Evolutionary conservation across 2,888 invertebrate genomes (phyloP).

Genomic region (Nephrotoma appendiculata): DNA sequence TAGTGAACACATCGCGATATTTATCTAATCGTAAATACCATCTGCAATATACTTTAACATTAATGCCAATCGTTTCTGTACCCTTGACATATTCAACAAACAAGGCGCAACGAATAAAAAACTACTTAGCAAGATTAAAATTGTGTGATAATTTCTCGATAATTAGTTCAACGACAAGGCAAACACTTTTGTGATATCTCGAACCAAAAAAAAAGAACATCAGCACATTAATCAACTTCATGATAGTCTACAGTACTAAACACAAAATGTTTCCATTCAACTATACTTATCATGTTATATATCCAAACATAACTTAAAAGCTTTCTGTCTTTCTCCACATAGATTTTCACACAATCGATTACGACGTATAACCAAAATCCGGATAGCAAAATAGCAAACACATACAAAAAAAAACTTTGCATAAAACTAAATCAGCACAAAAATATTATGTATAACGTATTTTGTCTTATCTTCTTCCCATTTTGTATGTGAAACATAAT

Average conservation of each 20-base stretch:
- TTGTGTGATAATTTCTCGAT: background rate
- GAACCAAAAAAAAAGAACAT: background rate
- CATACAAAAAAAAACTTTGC: background rate
- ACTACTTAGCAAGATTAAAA: too few relatives aligned
- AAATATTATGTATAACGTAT: background rate
- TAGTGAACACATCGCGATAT: too few relatives aligned
- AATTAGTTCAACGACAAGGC: background rate
- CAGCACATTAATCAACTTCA: background rate
- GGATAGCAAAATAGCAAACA: background rate
- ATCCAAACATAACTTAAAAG: background rate
- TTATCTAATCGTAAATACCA: too few relatives aligned
- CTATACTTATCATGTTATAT: background rate
- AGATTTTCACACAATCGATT: background rate
- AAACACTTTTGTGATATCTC: background rate
- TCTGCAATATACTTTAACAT: too few relatives aligned
- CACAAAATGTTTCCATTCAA: background rate
- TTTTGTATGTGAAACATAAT: background rate
- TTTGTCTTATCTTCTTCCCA: background rate
- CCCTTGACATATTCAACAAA: too few relatives aligned
- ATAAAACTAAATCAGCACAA: background rate
- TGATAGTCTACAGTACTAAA: background rate
- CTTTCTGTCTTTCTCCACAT: background rate
- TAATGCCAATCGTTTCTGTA: too few relatives aligned
- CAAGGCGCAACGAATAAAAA: too few relatives aligned
- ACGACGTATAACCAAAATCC: background rate